Conservation (phyloP, 2,888 invertebrate genomes). For the Apamea crenata region DNA sequence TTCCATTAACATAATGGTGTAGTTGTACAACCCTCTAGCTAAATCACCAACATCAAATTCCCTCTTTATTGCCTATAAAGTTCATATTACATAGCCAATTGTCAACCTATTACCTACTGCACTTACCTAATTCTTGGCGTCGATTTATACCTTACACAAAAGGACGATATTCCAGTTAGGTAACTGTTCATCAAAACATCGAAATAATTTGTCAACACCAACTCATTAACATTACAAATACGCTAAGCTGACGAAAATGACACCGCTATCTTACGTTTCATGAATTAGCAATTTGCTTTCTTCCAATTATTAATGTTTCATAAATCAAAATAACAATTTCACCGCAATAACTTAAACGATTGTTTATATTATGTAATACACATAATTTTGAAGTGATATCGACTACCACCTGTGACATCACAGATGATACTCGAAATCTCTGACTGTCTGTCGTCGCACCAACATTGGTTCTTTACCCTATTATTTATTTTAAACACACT, state of each 20-base stretch:
- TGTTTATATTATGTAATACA: constrained; percentile 45
- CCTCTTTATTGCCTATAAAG: neutral
- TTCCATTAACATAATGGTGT: neutral
- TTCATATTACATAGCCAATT: constrained; percentile 25
- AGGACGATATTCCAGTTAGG: neutral
- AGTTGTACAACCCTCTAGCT: neutral
- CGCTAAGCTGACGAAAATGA: constrained; percentile 38
- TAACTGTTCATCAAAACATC: neutral
- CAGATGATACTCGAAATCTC: constrained; percentile 58
- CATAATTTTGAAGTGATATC: constrained; percentile 40
- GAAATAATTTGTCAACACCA: constrained; percentile 23
- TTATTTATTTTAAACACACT: constrained; percentile 75
- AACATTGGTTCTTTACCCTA: constrained; percentile 64
- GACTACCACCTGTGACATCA: constrained; percentile 24
- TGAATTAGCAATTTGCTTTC: constrained; percentile 21
- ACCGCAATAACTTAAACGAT: constrained; percentile 36
- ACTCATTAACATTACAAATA: constrained; percentile 38
- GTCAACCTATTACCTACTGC: constrained; percentile 8
- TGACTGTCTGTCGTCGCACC: constrained; percentile 58
- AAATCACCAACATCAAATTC: constrained; percentile 21
- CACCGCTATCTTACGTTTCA: constrained; percentile 24
- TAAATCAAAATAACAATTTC: constrained; percentile 30
- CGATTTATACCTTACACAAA: neutral
- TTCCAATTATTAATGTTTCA: constrained; percentile 18
- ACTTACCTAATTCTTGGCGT: neutral